A percentile compares a stretch with the other conserved stretches of the same genome.
phyloP scores from a whole-genome alignment of 2,888 invertebrate genomes.

The Neuroscelio doddi region DNA sequence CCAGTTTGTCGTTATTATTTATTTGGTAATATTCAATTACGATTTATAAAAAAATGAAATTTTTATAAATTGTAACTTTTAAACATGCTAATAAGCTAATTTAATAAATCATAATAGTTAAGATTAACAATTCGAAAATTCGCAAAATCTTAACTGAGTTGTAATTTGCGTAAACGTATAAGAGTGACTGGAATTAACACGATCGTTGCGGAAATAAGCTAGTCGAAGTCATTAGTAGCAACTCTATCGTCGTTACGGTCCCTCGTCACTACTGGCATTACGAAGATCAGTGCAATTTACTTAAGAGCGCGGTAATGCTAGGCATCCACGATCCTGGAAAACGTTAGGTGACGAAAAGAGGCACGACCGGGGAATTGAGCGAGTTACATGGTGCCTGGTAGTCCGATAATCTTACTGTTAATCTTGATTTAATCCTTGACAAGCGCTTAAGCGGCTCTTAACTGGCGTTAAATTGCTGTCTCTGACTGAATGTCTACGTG shows the following conservation, averaged over 20 bases:
- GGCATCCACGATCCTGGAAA: slow-evolving; percentile 47
- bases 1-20: too few species aligned
- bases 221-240: slow-evolving; percentile 14
- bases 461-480: slow-evolving; percentile 66
- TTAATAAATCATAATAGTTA: too few species aligned
- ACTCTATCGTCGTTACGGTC: slow-evolving; percentile 16
- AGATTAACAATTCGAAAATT: too few species aligned
- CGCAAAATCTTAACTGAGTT: too few species aligned
- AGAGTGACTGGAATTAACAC: slow-evolving; percentile 11
- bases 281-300: slow-evolving; percentile 58
- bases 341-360: slow-evolving; percentile 55
- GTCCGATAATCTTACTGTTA: slow-evolving; percentile 68
- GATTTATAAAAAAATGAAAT: too few species aligned
- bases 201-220: slow-evolving; percentile 23
- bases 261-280: slow-evolving; percentile 18
- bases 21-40: slow-evolving; percentile 41
- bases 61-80: background rate
- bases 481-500: slow-evolving; percentile 50
- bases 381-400: slow-evolving; percentile 53
- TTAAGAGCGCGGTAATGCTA: slow-evolving; percentile 51
- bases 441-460: slow-evolving; percentile 69
- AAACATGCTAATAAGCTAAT: too few species aligned
- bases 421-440: slow-evolving; percentile 72
- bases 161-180: too few species aligned
- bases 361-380: slow-evolving; percentile 53